A percentile compares a stretch with the other conserved stretches of the same genome.
Evolutionary conservation across 2,113 vertebrate genomes (phyloP).

Genomic region (Oriolus oriolus): DNA sequence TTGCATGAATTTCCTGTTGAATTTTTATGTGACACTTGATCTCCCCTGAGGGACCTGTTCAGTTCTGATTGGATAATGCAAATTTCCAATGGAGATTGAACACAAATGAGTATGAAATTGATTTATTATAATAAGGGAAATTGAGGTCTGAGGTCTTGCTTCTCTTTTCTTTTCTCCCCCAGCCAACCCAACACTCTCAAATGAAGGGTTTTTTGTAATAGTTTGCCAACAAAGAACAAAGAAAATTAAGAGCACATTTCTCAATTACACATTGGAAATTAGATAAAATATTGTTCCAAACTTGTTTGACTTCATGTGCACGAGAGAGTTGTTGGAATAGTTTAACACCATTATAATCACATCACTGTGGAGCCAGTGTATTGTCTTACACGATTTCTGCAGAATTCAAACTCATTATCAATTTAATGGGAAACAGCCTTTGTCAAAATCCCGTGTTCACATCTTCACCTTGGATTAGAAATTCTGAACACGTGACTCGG

Average conservation of each 20-base stretch:
- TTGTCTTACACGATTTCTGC: background rate
- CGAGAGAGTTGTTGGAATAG: background rate
- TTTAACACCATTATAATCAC: background rate
- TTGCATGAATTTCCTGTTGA: conserved; percentile 74
- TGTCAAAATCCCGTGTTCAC: background rate
- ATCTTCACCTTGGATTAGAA: background rate
- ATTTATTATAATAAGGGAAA: conserved; percentile 76
- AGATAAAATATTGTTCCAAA: conserved; percentile 29
- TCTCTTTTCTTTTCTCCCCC: conserved; percentile 34
- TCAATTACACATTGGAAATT: conserved; percentile 17
- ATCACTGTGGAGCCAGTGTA: background rate
- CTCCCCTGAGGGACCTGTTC: conserved; percentile 59
- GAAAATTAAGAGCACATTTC: conserved; percentile 47
- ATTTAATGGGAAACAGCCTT: background rate
- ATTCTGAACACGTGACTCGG: background rate
- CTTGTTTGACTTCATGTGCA: background rate
- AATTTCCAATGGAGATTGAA: conserved; percentile 77
- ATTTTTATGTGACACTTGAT: conserved; percentile 77
- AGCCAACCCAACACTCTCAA: conserved; percentile 29
- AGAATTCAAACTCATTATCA: background rate
- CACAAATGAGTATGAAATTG: conserved; percentile 75
- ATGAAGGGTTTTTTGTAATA: conserved; percentile 14
- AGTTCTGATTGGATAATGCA: conserved; percentile 73
- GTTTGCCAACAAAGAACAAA: conserved; percentile 51
- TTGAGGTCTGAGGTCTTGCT: conserved; percentile 62